Evolutionary conservation across 1,140 invertebrate genomes (phyloP).

Genomic region (Megalonaias nervosa): DNA sequence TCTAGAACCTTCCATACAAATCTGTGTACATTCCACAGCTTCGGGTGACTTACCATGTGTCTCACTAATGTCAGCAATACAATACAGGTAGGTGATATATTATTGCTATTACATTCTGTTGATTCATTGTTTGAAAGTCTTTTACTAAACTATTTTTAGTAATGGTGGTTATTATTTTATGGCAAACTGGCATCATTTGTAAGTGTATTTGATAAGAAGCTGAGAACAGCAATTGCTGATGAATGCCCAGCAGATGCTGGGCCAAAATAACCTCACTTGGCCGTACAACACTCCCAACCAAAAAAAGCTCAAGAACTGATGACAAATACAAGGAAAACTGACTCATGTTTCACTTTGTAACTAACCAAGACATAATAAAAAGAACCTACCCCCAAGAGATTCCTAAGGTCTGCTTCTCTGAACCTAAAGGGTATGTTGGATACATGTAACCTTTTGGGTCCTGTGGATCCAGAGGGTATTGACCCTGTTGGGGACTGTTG

Average conservation of each 20-base stretch:
- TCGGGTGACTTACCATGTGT: too few relatives aligned
- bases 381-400: slow-evolving; percentile 96
- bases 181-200: too few relatives aligned
- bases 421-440: slow-evolving; percentile 99
- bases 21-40: too few relatives aligned
- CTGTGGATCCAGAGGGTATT: slow-evolving; percentile 75
- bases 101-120: too few relatives aligned
- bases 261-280: not conserved
- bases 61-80: too few relatives aligned
- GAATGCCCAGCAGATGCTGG: not conserved
- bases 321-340: not conserved
- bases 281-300: not conserved
- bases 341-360: not conserved
- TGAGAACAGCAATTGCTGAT: too few relatives aligned
- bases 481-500: slow-evolving; percentile 52
- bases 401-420: slow-evolving; percentile 96
- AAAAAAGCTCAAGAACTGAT: not conserved
- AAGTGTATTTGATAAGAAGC: too few relatives aligned
- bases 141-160: too few relatives aligned
- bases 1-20: too few relatives aligned
- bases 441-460: slow-evolving; percentile 77
- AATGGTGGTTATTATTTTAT: too few relatives aligned
- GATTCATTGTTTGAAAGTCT: too few relatives aligned
- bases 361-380: not conserved
- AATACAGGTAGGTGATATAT: too few relatives aligned